Evolutionary conservation across 2,888 invertebrate species (phyloP), one percentile per base, ranked within the genome.

Genomic region (Helicoverpa assulta): DNA sequence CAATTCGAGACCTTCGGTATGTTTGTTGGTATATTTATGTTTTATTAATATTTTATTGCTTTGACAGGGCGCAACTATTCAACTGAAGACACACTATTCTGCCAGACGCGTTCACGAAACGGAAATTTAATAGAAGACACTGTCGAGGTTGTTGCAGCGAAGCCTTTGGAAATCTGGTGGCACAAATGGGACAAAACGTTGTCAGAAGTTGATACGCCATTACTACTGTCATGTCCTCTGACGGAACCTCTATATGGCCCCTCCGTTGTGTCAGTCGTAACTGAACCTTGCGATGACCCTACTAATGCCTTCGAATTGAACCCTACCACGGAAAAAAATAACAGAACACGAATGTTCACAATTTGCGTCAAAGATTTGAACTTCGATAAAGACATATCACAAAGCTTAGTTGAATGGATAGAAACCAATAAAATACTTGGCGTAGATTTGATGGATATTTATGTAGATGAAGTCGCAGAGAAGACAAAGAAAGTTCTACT

Each of bases 311-410:
- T 96, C 67, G 61, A 81, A 47, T 75, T 96, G 66, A 81, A 89
- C 66, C 90, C 92, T 16, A 66, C 69, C 43, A 75, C 74, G 65
- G 67, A 77, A 53, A 78, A 55, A 10, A 54, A 82, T 8, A 83
- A 84, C 65, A 86, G 85, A 65, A 88, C 88, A 76, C 88, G 94
- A 80, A 93, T 93, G 51, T 97, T 97, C 80, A 97, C 97, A 14
- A 92, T 98, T 54, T 98, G 98, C 85, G 97, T 98, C 2, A 98
- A 98, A 90, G 97, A 97, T 64, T 91, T 98, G 90, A 96, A 96
- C 82, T 98, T 97, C 81, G 87, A 94, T 59, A 94, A 95, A 76
- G 97, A 97, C 82, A 96, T 97, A 58, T 96, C 97, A 5, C 92
- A 91, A 33, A 95, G 94, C 64, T 87, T 98, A 59, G 91, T 97